These are phyloP conservation scores for Sinhomidia bicolor DNA, from an alignment of 2,888 invertebrate species.

Conservation along the genomic window DNA sequence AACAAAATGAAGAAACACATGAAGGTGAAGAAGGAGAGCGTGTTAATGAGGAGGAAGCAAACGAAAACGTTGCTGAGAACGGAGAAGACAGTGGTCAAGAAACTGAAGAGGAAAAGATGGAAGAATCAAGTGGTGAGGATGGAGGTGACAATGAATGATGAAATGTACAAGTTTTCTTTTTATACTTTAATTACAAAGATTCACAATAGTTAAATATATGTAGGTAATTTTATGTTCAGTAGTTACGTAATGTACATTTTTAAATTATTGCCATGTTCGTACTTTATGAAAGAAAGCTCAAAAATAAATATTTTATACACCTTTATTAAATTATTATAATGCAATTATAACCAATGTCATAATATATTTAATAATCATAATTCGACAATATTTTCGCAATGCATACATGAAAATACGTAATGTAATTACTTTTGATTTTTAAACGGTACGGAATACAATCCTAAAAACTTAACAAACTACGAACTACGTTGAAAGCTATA, in stretches of 20 bases:
- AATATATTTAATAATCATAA: neutral
- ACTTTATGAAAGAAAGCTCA: neutral
- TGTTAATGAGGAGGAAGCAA: neutral
- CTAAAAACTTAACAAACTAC: constrained; percentile 8
- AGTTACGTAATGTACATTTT: neutral
- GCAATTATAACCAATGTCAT: constrained; percentile 22
- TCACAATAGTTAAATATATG: neutral
- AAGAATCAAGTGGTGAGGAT: constrained; percentile 7
- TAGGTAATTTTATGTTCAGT: neutral
- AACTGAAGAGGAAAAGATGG: constrained; percentile 1
- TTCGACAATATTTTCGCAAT: neutral
- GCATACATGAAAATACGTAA: constrained; percentile 48
- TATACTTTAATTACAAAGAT: neutral
- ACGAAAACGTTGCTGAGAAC: neutral
- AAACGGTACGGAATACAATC: constrained; percentile 3
- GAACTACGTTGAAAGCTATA: neutral
- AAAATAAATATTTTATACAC: neutral
- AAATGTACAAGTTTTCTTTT: neutral
- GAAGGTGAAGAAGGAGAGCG: constrained; percentile 32
- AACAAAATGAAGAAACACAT: constrained; percentile 21
- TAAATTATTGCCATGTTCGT: neutral
- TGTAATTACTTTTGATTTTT: neutral
- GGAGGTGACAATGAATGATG: neutral
- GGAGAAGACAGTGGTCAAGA: constrained; percentile 33
- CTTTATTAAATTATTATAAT: neutral